phyloP scores from a whole-genome alignment of 2,113 vertebrate genomes.

The Osmerus mordax region DNA sequence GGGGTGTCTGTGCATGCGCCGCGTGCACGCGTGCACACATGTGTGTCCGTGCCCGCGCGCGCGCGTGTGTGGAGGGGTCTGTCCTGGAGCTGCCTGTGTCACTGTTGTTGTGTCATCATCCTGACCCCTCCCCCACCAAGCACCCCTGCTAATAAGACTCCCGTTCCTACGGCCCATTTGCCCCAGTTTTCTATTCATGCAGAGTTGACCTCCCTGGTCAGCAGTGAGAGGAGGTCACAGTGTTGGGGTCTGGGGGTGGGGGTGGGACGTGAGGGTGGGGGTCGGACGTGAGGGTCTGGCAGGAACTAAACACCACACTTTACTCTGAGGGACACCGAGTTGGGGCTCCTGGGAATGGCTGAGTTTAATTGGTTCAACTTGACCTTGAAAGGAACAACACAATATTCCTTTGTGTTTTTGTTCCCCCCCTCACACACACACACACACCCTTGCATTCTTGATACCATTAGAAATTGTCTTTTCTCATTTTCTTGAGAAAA shows the following conservation, averaged over 20 bases:
- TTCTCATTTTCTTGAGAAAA: too few relatives aligned
- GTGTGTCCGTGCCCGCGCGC: not conserved
- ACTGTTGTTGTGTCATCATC: conserved; percentile 46
- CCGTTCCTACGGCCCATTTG: not conserved
- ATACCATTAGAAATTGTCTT: too few relatives aligned
- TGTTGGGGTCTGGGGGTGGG: not conserved
- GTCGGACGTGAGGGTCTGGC: not conserved
- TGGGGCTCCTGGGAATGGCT: not conserved
- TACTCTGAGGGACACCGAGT: not conserved
- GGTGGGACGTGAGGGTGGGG: not conserved
- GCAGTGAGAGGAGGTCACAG: not conserved
- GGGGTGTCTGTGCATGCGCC: too few relatives aligned
- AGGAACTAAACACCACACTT: conserved; percentile 11
- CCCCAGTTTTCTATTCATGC: not conserved
- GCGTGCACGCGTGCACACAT: accelerated
- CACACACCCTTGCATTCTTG: not conserved
- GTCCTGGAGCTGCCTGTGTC: conserved; percentile 43
- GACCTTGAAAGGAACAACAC: not conserved
- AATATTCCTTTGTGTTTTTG: too few relatives aligned
- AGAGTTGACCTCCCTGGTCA: not conserved
- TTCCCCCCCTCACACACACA: not conserved
- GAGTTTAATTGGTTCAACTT: not conserved
- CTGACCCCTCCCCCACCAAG: conserved; percentile 12
- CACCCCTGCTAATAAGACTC: not conserved
- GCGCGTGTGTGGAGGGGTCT: conserved; percentile 31